Conservation (phyloP, 2,888 invertebrate genomes). For the Ganaspis brasiliensis region DNA sequence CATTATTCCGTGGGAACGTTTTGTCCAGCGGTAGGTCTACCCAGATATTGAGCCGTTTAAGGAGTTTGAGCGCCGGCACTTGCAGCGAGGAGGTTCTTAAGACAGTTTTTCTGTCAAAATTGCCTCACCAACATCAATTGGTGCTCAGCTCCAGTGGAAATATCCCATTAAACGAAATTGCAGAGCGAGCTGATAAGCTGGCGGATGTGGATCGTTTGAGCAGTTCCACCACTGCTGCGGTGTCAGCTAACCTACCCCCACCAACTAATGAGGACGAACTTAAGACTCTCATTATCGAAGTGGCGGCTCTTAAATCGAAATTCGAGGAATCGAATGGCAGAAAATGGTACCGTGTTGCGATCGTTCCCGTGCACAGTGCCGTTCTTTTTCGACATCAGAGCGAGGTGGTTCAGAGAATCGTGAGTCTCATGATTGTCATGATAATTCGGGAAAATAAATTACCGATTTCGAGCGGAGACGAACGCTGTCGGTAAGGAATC, state of each 20-base stretch:
- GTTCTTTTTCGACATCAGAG: neutral
- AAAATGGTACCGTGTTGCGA: neutral
- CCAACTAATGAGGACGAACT: neutral
- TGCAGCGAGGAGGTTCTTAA: neutral
- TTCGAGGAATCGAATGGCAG: neutral
- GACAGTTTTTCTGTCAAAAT: neutral
- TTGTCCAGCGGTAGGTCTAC: neutral
- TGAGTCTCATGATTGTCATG: neutral
- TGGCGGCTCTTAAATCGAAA: neutral
- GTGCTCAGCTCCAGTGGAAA: neutral
- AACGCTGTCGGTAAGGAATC: neutral
- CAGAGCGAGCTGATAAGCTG: neutral
- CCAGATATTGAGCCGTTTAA: neutral
- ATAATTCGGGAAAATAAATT: neutral
- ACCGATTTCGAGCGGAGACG: neutral
- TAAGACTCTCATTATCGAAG: neutral
- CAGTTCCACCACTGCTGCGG: neutral
- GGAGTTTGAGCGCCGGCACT: neutral
- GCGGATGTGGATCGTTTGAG: neutral
- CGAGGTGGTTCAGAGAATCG: neutral
- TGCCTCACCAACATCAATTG: neutral
- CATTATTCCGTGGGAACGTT: neutral
- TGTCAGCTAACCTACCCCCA: neutral
- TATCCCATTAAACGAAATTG: neutral
- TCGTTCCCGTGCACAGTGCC: neutral